A percentile compares a stretch with the other conserved stretches of the same genome.
These are phyloP conservation scores for Clarias fuscus DNA, from an alignment of 2,797 vertebrate genomes.

Conservation along the genomic window DNA sequence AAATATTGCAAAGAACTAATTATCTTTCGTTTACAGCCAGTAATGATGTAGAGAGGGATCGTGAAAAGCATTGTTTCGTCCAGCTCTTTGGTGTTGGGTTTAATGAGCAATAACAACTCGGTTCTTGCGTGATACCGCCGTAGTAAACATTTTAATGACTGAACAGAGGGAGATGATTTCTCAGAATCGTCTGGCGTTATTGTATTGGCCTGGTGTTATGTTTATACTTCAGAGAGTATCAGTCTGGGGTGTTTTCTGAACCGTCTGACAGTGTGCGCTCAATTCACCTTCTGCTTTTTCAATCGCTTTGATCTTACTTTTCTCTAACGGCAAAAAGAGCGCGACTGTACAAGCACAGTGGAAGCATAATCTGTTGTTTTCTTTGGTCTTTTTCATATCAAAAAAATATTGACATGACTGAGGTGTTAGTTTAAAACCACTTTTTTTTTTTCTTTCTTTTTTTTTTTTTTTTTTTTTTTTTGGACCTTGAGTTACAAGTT, in stretches of 20 bases:
- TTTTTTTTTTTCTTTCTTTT: background rate
- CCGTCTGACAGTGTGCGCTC: background rate
- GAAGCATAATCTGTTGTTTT: background rate
- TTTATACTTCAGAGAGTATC: background rate
- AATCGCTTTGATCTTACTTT: conserved; percentile 48
- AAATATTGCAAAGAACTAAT: background rate
- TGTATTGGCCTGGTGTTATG: background rate
- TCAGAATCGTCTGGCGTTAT: background rate
- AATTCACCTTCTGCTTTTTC: conserved; percentile 40
- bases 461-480: background rate
- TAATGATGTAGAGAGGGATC: background rate
- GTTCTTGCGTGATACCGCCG: background rate
- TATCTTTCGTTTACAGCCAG: background rate
- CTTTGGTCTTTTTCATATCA: background rate
- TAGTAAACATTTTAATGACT: conserved; percentile 28
- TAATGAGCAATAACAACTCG: conserved; percentile 7
- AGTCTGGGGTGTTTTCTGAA: background rate
- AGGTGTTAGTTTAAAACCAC: background rate
- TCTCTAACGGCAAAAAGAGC: conserved; percentile 54
- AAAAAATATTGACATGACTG: background rate
- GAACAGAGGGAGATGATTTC: background rate
- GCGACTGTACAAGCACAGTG: conserved; percentile 57
- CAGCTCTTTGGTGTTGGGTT: background rate
- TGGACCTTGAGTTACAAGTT: no score
- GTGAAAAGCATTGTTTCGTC: background rate